Evolutionary conservation across 2,113 vertebrate species (phyloP), one percentile per base, ranked within the genome.

Genomic region (Cyprinodon tularosa): DNA sequence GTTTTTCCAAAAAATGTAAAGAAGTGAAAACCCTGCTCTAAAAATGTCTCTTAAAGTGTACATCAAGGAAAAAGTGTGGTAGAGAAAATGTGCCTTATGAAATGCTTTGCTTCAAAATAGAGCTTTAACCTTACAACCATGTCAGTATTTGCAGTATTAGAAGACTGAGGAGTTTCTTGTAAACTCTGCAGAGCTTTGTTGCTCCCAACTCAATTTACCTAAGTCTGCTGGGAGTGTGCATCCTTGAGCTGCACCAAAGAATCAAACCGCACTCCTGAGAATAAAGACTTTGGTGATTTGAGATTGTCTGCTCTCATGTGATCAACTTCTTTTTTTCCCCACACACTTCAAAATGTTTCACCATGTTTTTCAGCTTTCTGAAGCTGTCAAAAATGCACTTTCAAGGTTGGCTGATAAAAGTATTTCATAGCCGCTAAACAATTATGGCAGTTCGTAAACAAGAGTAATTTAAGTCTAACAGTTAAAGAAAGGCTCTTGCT

Each of bases 231-330:
- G 71, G 85, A 77, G 66, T 57, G 8, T 66, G 67, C 64, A 80
- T 67, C 62, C 45, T 42, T 72, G 61, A 84, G 80, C 70, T 61
- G 68, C 78, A 78, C 77, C 5, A 59, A 50, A 76, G 71, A 76
- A 75, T 84, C 62, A 86, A 38, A 70, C 74, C 8, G 15, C 42
- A 71, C 81, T 75, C 70, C 44, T 22, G 79, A 84, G 80, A 82
- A 74, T 74, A 66, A 76, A 87, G 72, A 72, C 81, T 71, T 57
- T 29, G 47, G 76, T 84, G 80, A 76, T 78, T 77, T 77, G 60
- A 66, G 80, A 83, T 80, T 87, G 83, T 71, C 67, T 70, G 66
- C 70, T 78, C 57, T 45, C 62, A 66, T 62, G 63, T 86, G 72
- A 72, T 67, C 70, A 67, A 47, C 60, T 39, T 61, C 44, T 64